These are phyloP conservation scores for Diploptera punctata DNA, from an alignment of 2,888 invertebrate genomes.

Conservation along the genomic window DNA sequence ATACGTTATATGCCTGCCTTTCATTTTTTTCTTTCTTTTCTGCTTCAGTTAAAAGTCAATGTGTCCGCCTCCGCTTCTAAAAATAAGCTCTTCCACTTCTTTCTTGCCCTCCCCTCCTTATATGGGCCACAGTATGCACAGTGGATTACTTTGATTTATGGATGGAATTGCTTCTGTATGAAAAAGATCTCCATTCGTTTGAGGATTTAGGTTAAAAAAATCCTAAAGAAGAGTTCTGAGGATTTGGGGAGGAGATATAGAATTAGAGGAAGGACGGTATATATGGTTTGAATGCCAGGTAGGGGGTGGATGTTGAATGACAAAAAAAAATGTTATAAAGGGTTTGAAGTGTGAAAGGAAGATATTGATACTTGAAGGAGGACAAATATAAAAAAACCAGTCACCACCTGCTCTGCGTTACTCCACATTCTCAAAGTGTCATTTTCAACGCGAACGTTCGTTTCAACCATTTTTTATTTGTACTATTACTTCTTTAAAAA, in stretches of 20 bases:
- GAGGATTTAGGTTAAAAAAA: slow-evolving; percentile 30
- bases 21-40: too few relatives aligned
- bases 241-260: background rate
- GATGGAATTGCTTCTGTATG: slow-evolving; percentile 31
- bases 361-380: slow-evolving; percentile 16
- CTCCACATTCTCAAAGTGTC: slow-evolving; percentile 3
- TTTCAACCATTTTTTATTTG: background rate
- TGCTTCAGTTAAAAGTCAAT: too few relatives aligned
- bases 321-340: slow-evolving; percentile 7
- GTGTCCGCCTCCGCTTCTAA: too few relatives aligned
- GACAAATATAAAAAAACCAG: background rate
- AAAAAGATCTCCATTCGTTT: slow-evolving; percentile 27
- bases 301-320: background rate
- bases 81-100: too few relatives aligned
- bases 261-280: background rate
- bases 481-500: background rate
- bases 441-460: background rate
- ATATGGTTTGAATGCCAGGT: background rate
- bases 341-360: slow-evolving; percentile 17
- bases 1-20: too few relatives aligned
- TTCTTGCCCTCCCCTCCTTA: too few relatives aligned
- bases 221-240: slow-evolving; percentile 5
- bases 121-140: slow-evolving; percentile 1
- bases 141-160: slow-evolving; percentile 33
- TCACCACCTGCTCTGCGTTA: background rate